These are phyloP conservation scores for Rallus crepitans DNA, from an alignment of 2,797 vertebrate genomes.

Conservation along the genomic window DNA sequence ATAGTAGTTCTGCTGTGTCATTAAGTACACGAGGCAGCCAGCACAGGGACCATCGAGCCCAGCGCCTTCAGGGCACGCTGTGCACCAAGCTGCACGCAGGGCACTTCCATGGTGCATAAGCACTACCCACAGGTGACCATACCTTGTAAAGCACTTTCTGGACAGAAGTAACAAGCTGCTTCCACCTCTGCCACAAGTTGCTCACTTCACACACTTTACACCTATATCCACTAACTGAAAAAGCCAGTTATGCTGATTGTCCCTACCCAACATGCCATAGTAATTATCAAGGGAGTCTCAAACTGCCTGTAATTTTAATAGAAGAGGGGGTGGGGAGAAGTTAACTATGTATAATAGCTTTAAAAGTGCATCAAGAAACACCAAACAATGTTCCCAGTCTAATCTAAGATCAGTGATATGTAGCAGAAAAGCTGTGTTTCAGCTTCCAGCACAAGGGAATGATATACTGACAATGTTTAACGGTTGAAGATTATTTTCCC, in stretches of 20 bases:
- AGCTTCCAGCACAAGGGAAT: background rate
- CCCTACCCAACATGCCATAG: background rate
- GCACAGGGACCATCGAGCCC: rapidly evolving
- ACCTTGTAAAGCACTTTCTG: background rate
- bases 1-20: rapidly evolving
- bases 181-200: background rate
- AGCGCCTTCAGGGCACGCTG: rapidly evolving
- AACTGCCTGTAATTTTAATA: background rate
- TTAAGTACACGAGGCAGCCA: rapidly evolving
- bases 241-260: background rate
- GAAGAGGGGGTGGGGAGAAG: background rate
- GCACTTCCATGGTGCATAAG: background rate
- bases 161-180: background rate
- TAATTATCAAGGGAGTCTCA: background rate
- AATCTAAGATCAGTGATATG: background rate
- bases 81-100: rapidly evolving
- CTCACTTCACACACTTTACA: background rate
- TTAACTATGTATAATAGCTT: background rate
- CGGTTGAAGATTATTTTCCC: background rate
- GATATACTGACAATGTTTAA: background rate
- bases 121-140: rapidly evolving
- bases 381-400: background rate
- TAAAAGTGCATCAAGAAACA: background rate
- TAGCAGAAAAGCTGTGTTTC: background rate
- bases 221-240: too few relatives aligned